Base-by-base conservation (phyloP, 92 coral and sea anemone genomes). In the Zoanthus solanderi region DNA sequence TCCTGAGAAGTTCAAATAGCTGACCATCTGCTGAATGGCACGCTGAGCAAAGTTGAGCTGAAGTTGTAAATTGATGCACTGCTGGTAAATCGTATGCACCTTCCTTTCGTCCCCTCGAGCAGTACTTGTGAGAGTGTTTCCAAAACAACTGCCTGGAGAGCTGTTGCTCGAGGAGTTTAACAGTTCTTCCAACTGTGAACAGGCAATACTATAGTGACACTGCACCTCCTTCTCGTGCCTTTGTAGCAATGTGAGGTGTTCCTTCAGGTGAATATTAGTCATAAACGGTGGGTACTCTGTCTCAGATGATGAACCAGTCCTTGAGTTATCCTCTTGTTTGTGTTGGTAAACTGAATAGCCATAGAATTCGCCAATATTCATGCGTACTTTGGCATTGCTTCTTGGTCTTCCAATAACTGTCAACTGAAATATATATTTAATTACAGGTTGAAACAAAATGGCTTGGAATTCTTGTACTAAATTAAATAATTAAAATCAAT, bases 361-460 rank as follows among this genome's bases (percentile, higher is more conserved):
- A 82, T 93, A 95, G 89, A 95, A 97, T 72, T 97, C 99, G 14
- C 99, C 99, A 73, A 97, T 93, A 79, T 91, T 93, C 89, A 94
- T 92, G 52, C 92, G 93, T 0, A 94, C 95, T 61, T 90, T 92
- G 30, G 98, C 92, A 82, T 94, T 94, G 71, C 90, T 94, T 78
- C 94, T 92, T 7, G 95, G 95, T 48, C 95, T 87, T 54, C 98
- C 98, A 53, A 94, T 91, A 15, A 94, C 94, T 18, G 98, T 94
- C 80, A 94, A 71, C 98, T 94, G 72, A 23, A 84, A 69, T 1
- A 28, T 5, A 61, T 61, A 46, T 32, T 45, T 46, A 13, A 67
- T 8, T 10, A 45, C 32, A 17, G 71, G 37, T 71, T 63, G 30
- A 63, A 10, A 18, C 12, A 63, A 16, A 17, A 7, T 17, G 9